Percentiles rank a stretch among this genome's conserved stretches.
These are phyloP conservation scores for Epinotia bilunana DNA, from an alignment of 2,888 invertebrate species.

Conservation along the genomic window DNA sequence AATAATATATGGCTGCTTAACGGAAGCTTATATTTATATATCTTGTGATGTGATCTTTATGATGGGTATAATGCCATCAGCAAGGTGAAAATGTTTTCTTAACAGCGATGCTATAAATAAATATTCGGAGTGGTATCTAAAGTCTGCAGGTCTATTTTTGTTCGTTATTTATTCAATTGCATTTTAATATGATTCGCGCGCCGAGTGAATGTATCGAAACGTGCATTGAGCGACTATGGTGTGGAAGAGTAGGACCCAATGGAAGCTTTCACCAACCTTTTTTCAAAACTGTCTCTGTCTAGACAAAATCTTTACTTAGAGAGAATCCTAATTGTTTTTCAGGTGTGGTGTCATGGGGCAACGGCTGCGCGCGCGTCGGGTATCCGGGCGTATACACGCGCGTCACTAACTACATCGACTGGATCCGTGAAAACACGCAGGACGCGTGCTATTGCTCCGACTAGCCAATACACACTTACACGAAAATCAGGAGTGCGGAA, in stretches of 20 bases:
- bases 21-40: no score
- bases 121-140: no score
- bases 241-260: neutral
- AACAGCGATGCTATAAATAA: no score
- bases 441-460: slow-evolving; percentile 93
- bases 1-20: no score
- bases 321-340: slow-evolving; percentile 51
- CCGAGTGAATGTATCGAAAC: no score
- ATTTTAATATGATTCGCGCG: no score
- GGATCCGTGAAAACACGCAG: slow-evolving; percentile 91
- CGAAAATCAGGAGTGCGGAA: no score
- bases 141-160: no score
- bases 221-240: neutral
- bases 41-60: no score
- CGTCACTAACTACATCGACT: slow-evolving; percentile 91
- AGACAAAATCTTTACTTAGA: neutral
- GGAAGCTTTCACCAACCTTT: neutral
- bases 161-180: no score
- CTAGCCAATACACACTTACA: slow-evolving; percentile 54
- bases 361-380: slow-evolving; percentile 93
- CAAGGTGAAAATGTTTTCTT: no score
- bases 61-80: no score
- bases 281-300: neutral
- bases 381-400: slow-evolving; percentile 95
- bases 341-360: slow-evolving; percentile 95